Base-by-base conservation (phyloP, 2,113 vertebrate genomes). In the Psittacus erithacus region DNA sequence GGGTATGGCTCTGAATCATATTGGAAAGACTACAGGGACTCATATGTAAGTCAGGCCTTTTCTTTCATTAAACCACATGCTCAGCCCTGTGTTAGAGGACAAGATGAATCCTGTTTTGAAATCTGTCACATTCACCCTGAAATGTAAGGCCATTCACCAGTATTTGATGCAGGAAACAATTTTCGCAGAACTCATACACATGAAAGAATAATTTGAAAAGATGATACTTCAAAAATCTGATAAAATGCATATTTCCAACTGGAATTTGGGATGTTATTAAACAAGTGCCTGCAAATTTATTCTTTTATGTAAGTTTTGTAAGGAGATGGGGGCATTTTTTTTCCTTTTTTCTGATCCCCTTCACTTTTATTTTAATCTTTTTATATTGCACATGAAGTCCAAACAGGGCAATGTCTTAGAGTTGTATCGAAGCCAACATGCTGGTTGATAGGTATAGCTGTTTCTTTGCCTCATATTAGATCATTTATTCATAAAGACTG, bases 401-500 rank as follows among this genome's bases (percentile, higher is more conserved):
- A 83, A 74, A 43, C 39, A 84, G 33, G 17, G 17, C 76, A 38
- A 39, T 70, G 27, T 71, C 35, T 82, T 88, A 67, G 27, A 63
- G 39, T 23, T 79, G 41, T 47, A 62, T 10, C 82, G 70, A 82
- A 85, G 53, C 27, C 33, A 70, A 19, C 11, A 20, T 62, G 55
- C 38, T 83, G 17, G 17, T 59, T 94, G 62, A 15, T 35, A 85
- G 38, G 25, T 63, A 9, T 63, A 11, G 67, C 46, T 71, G 31
- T 53, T 90, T 18, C 22, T 69, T 88, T 53, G 13, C 11, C 57
- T 83, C 39, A 16, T 77, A 68, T 84, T 96, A 93, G 63, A 81
- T 84, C 43, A 93, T 71, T 90, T 92, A 84, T 83, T 96, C 68
- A 93, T 83, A 84, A 77, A 92, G 79, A 31, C 24, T 65, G 16